Evolutionary conservation across 2,888 invertebrate species (phyloP), one percentile per base, ranked within the genome.

Genomic region (Ophraella communa): DNA sequence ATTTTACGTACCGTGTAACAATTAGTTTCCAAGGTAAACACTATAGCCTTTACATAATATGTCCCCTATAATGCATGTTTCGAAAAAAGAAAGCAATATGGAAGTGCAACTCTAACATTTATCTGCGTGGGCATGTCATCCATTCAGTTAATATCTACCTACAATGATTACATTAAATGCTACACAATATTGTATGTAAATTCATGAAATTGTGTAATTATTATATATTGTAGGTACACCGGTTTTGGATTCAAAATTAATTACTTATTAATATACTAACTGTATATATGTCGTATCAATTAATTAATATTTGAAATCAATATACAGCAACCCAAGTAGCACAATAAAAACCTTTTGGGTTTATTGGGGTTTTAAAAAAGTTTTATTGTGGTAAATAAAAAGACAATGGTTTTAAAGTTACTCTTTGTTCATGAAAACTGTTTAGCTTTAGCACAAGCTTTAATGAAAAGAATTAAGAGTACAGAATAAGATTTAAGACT

Each of bases 1-100:
- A 51, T 51, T 23, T 11, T 21, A 14, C 45, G 17, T 62, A 64
- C 58, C 64, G 39, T 53, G 39, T 45, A 58, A 61, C 53, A 58
- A 63, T 62, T 61, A 51, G 47, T 44, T 54, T 63, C 65, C 68
- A 68, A 68, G 68, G 68, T 65, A 58, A 68, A 42, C 20, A 42
- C 52, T 57, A 56, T 44, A 62, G 64, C 64, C 64, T 62, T 64
- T 64, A 64, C 67, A 64, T 67, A 67, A 67, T 42, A 63, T 58
- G 24, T 11, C 45, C 20, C 51, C 33, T 20, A 45, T 42, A 55
- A 52, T 66, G 59, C 58, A 35, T 24, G 53, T 53, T 57, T 27
- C 49, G 51, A 62, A 62, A 52, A 62, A 58, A 51, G 62, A 58
- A 57, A 58, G 54, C 33, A 63, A 45, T 58, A 23, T 54, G 45